Base-by-base conservation (phyloP, 2,113 vertebrate species). In the Nothocercus nigrocapillus region DNA sequence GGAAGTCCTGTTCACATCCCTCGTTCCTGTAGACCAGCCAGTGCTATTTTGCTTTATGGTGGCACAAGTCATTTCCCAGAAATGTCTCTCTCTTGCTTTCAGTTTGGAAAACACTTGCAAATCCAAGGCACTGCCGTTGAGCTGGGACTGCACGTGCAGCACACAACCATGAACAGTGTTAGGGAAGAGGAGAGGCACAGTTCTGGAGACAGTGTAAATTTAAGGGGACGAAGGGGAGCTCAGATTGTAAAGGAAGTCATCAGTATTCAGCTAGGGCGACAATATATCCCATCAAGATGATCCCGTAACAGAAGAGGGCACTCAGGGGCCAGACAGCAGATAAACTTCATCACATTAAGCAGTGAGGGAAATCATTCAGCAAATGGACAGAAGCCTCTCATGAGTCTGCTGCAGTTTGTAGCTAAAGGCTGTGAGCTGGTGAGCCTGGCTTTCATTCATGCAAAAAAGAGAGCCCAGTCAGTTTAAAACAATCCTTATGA, bases 271-370 rank as follows among this genome's bases (percentile, higher is more conserved):
- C 2, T 4, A 17, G 38, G 53, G 42, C 38, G 30, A 24, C 36
- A 49, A 51, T 14, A 38, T 45, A 54, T 19, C 38, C 51, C 44
- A 81, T 82, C 47, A 66, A 61, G 45, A 81, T 75, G 64, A 94
- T 93, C 32, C 89, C 38, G 8, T 70, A 92, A 95, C 38, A 86
- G 51, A 91, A 85, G 45, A 61, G 51, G 47, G 64, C 88, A 90
- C 44, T 88, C 45, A 54, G 53, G 30, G 51, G 25, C 80, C 73
- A 83, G 68, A 64, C 30, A 93, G 45, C 82, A 86, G 84, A 86
- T 58, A 82, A 94, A 86, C 40, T 28, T 42, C 58, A 66, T 86
- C 42, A 18, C 47, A 25, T 82, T 80, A 51, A 61, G 83, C 34
- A 86, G 0, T 11, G 28, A 88, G 38, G 38, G 28, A 81, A 84